These are phyloP conservation scores for Argynnis bischoffii DNA, from an alignment of 2,888 invertebrate genomes.

Conservation along the genomic window DNA sequence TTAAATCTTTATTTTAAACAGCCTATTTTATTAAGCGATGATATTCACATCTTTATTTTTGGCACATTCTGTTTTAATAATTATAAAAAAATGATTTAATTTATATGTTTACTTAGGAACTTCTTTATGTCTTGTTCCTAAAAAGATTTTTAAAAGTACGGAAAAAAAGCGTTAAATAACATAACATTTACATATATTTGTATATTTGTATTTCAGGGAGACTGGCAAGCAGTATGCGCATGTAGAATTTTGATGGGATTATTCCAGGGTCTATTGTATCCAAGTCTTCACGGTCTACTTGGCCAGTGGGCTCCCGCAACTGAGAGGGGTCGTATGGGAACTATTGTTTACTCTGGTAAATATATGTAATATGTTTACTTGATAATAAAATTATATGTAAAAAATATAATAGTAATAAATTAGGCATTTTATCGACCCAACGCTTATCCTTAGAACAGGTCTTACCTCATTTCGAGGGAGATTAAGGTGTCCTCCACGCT, in stretches of 20 bases:
- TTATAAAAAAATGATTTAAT: not conserved
- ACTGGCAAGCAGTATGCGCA: conserved; percentile 66
- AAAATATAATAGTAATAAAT: not conserved
- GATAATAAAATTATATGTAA: not conserved
- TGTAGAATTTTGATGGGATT: conserved; percentile 86
- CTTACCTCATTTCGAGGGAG: no score
- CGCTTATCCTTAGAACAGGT: no score
- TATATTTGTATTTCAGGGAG: conserved; percentile 54
- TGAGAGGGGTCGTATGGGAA: conserved; percentile 87
- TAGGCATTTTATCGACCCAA: not conserved
- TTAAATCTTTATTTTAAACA: no score
- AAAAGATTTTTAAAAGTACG: no score
- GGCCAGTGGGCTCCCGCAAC: conserved; percentile 87
- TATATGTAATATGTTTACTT: conserved; percentile 20
- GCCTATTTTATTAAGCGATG: not conserved
- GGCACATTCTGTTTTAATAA: not conserved
- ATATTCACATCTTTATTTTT: not conserved
- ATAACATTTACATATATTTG: not conserved
- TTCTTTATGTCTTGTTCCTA: no score
- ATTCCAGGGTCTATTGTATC: conserved; percentile 86
- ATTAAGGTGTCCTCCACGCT: no score
- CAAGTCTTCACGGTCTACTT: conserved; percentile 85
- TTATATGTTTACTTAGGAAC: no score
- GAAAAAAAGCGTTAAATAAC: no score
- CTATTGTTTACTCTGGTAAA: conserved; percentile 84